phyloP scores from a whole-genome alignment of 2,113 vertebrate species.

The Sphyrna mokarran region DNA sequence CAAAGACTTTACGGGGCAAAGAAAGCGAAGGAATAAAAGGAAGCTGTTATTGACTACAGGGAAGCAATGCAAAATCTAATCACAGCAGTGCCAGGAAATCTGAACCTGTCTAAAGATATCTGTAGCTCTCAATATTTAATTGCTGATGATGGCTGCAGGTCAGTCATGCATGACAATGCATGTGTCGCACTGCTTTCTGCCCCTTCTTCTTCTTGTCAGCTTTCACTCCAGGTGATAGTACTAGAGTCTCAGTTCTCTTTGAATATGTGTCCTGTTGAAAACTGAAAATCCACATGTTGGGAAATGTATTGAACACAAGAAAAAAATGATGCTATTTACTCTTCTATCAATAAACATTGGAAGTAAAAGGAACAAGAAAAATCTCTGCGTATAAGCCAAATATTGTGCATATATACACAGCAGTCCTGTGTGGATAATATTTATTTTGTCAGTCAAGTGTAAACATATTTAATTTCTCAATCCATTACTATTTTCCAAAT shows the following conservation, averaged over 20 bases:
- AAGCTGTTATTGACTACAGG: constrained; percentile 65
- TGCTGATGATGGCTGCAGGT: constrained; percentile 70
- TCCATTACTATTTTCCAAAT: background rate
- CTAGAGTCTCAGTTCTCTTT: constrained; percentile 46
- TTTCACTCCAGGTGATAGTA: constrained; percentile 71
- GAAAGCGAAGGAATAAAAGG: constrained; percentile 40
- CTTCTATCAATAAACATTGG: background rate
- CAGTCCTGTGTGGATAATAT: background rate
- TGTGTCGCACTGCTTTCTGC: constrained; percentile 61
- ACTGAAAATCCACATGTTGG: constrained; percentile 43
- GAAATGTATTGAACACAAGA: constrained; percentile 39
- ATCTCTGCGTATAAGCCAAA: background rate
- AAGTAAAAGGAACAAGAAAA: background rate
- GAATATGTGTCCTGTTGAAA: constrained; percentile 43
- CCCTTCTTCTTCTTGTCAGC: constrained; percentile 67
- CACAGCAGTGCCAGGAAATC: constrained; percentile 68
- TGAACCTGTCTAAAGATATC: constrained; percentile 76
- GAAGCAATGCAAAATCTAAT: constrained; percentile 65
- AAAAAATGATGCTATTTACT: constrained; percentile 14
- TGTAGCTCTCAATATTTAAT: constrained; percentile 61
- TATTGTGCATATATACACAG: background rate
- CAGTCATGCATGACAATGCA: constrained; percentile 65
- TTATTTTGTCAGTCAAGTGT: background rate
- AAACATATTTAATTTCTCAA: background rate
- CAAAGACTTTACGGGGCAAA: constrained; percentile 30